Conservation (phyloP, 2,113 vertebrate species). For the Malaclemys terrapin region DNA sequence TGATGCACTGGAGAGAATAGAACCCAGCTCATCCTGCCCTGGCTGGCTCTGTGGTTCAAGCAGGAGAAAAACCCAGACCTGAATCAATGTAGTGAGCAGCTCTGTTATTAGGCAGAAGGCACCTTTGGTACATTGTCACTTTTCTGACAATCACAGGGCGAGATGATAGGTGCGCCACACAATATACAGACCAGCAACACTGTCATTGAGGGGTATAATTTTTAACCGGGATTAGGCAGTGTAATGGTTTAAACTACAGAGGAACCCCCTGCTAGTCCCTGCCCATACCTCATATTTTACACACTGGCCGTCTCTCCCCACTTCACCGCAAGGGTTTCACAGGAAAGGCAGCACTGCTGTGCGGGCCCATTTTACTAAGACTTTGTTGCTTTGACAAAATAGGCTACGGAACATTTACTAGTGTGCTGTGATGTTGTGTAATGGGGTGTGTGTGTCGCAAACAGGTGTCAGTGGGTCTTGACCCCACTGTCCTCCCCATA, state of each 20-base stretch:
- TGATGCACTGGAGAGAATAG: rapidly evolving
- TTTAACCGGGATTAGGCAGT: not conserved
- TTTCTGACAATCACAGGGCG: not conserved
- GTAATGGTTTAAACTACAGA: not conserved
- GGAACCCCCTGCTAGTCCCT: not conserved
- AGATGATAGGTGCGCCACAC: not conserved
- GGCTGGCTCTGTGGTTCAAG: not conserved
- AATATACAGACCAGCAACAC: too few species aligned
- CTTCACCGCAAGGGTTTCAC: not conserved
- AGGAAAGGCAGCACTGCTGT: not conserved
- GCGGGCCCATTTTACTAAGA: rapidly evolving
- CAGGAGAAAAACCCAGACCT: not conserved
- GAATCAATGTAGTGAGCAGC: not conserved
- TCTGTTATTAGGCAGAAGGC: not conserved
- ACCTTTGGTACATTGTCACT: rapidly evolving
- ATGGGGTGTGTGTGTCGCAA: not conserved
- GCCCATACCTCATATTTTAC: not conserved
- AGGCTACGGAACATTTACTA: not conserved
- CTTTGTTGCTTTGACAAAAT: not conserved
- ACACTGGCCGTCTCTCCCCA: not conserved
- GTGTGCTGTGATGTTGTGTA: not conserved
- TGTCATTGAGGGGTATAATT: not conserved
- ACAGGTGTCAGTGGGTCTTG: not conserved
- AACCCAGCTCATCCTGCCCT: not conserved
- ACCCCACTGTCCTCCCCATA: not conserved